Base-by-base conservation (phyloP, 2,888 invertebrate genomes). In the Portevinia maculata region DNA sequence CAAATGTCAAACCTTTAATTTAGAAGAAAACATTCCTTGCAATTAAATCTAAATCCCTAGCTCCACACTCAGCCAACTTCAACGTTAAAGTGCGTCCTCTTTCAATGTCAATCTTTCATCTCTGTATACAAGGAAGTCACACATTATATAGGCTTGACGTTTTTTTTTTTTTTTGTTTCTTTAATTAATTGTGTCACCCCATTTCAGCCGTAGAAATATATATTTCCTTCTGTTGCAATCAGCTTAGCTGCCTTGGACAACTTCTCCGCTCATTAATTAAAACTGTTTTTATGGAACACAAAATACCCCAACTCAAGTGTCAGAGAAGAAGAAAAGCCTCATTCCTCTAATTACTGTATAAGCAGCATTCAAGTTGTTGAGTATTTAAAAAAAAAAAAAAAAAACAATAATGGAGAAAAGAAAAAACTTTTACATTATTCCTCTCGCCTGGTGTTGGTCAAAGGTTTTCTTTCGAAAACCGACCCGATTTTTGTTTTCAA, bases 181-280 rank as follows among this genome's bases (percentile, higher is more conserved):
- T 59, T 59, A 44, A 59, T 59, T 59, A 44, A 59, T 44, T 28
- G 30, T 17, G 4, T 7, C 30, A 3, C 24, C 11, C 13, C 6
- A 1, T 28, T 44, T 7, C 59, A 7, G 7, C 15, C 9, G 1
- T 15, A n/a, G 3, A 39, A 15, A 15, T 13, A 39, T 39, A n/a
- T 39, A 39, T 39, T 39, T 24, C 24, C 4, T 13, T 24, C 1
- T 13, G 37, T 30, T 39, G n/a, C 21, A 30, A 30, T n/a, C 4
- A 21, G 15, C 24, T 41, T 28, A 59, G 1, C 28, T 28, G 21
- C 8, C 13, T 57, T 39, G 39, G 24, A 24, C 39, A 57, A 41
- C 39, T 13, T 57, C 41, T 39, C 13, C 39, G 15, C 21, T 60
- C 30, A 30, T 60, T 60, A 60, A 60, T 60, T 60, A 60, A 44